phyloP scores from a whole-genome alignment of 2,113 vertebrate species.

The Trematomus loennbergii region DNA sequence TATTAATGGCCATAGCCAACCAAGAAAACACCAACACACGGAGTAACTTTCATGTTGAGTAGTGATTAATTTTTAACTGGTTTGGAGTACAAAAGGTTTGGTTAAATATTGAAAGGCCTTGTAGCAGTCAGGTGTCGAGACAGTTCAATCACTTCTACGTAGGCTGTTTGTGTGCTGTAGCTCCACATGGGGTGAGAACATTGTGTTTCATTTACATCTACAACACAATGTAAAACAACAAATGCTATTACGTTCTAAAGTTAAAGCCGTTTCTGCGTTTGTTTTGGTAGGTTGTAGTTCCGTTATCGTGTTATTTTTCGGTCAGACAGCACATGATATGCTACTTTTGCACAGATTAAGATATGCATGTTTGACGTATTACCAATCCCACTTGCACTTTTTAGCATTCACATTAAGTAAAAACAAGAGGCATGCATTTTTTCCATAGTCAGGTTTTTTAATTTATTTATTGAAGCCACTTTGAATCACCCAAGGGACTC shows the following conservation, averaged over 20 bases:
- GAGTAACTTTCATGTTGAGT: slow-evolving; percentile 78
- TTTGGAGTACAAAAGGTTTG: slow-evolving; percentile 86
- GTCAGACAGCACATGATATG: not conserved
- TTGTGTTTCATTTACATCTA: slow-evolving; percentile 28
- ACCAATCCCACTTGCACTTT: not conserved
- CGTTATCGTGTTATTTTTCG: not conserved
- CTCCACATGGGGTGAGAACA: not conserved
- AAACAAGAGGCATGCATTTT: not conserved
- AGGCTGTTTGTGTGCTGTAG: slow-evolving; percentile 40
- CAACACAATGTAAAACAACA: not conserved
- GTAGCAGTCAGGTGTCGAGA: slow-evolving; percentile 82
- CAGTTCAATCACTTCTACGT: slow-evolving; percentile 63
- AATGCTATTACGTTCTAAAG: slow-evolving; percentile 1
- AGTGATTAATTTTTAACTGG: slow-evolving; percentile 90
- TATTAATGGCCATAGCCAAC: slow-evolving; percentile 82
- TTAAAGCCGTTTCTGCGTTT: not conserved
- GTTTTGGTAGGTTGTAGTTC: too few relatives aligned
- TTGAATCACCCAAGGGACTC: slow-evolving; percentile 57
- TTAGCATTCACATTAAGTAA: not conserved
- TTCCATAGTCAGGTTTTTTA: not conserved
- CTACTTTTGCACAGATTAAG: not conserved
- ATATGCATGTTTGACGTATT: not conserved
- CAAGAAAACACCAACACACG: slow-evolving; percentile 14
- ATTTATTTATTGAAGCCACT: not conserved
- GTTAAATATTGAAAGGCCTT: slow-evolving; percentile 87